Percentiles rank a stretch among this genome's conserved stretches.
These are phyloP conservation scores for Atethmia centrago DNA, from an alignment of 2,888 invertebrate species.

Conservation along the genomic window DNA sequence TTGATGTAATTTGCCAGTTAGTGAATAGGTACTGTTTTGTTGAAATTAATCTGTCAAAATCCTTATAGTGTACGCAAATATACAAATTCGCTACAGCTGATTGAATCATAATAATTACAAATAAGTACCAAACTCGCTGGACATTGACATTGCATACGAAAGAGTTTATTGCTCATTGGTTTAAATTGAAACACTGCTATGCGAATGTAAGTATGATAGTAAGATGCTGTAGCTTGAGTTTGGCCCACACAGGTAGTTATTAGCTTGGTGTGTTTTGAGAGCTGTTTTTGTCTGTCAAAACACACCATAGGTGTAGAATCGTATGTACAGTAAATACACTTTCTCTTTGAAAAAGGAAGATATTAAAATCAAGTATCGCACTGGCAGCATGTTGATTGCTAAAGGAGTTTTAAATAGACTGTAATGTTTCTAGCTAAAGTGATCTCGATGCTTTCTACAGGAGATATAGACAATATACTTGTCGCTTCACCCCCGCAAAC, in stretches of 20 bases:
- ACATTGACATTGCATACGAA: constrained; percentile 18
- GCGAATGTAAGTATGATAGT: neutral
- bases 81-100: constrained; percentile 34
- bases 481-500: neutral
- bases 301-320: neutral
- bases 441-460: neutral
- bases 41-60: neutral
- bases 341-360: neutral
- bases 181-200: constrained; percentile 3
- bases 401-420: too few relatives aligned
- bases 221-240: too few relatives aligned
- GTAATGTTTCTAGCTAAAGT: neutral
- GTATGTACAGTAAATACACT: neutral
- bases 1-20: neutral
- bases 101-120: constrained; percentile 51
- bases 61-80: neutral
- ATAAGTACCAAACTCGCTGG: constrained; percentile 19
- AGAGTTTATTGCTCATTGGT: neutral
- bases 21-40: neutral
- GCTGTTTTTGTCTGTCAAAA: neutral
- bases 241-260: too few relatives aligned
- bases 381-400: neutral
- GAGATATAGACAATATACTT: neutral
- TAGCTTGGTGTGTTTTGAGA: neutral
- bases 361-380: neutral